These are phyloP conservation scores for Rhingia rostrata DNA, from an alignment of 2,888 invertebrate genomes.

Conservation along the genomic window DNA sequence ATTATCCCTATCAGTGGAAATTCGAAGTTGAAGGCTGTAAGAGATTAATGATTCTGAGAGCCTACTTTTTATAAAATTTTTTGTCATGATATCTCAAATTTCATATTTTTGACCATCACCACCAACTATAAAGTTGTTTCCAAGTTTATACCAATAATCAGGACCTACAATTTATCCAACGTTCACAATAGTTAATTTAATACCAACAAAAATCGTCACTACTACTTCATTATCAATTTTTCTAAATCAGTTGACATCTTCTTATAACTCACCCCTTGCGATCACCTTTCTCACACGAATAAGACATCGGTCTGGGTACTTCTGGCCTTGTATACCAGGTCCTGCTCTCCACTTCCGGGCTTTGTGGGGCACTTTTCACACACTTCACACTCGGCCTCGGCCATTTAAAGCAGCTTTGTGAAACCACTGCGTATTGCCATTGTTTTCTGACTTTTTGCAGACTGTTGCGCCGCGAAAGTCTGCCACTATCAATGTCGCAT, in stretches of 20 bases:
- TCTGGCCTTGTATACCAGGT: conserved; percentile 23
- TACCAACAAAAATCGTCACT: not conserved
- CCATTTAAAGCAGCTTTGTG: conserved; percentile 47
- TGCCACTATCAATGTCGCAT: conserved; percentile 17
- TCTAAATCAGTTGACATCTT: not conserved
- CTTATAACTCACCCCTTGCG: conserved; percentile 37
- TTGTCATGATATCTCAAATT: too few relatives aligned
- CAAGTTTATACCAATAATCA: not conserved
- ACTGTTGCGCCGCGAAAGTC: conserved; percentile 41
- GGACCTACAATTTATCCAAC: not conserved
- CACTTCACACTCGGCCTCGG: not conserved
- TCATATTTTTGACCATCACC: too few relatives aligned
- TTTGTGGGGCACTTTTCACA: conserved; percentile 22
- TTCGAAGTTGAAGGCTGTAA: too few relatives aligned
- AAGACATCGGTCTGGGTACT: conserved; percentile 33
- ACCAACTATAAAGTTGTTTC: too few relatives aligned
- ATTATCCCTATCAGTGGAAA: too few relatives aligned
- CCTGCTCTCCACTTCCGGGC: conserved; percentile 1
- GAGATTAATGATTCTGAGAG: too few relatives aligned
- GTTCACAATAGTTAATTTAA: not conserved
- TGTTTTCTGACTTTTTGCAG: conserved; percentile 46
- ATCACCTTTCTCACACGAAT: conserved; percentile 19
- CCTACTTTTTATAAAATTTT: too few relatives aligned
- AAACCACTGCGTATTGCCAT: conserved; percentile 49
- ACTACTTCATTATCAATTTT: not conserved